phyloP scores from a whole-genome alignment of 1,140 invertebrate species.

The Andricus grossulariae region DNA sequence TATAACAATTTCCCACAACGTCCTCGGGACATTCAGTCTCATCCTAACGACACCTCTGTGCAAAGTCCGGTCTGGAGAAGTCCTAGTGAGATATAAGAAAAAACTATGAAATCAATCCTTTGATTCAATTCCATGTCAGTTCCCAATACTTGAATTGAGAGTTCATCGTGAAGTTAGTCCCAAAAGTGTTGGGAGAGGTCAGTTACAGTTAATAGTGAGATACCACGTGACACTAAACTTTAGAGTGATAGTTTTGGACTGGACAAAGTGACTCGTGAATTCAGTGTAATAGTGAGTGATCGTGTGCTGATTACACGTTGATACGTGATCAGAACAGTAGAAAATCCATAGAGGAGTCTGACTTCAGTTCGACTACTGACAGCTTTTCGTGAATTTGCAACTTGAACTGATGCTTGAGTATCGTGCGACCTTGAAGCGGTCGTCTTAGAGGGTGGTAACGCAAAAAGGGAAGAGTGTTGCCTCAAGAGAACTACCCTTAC shows the following conservation, averaged over 20 bases:
- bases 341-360: no score
- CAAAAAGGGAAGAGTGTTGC: slow-evolving; percentile 62
- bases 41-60: slow-evolving; percentile 58
- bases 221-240: slow-evolving; percentile 27
- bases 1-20: slow-evolving; percentile 5
- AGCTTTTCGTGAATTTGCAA: no score
- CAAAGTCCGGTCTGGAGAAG: slow-evolving; percentile 43
- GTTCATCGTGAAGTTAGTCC: neutral
- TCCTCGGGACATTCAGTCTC: slow-evolving; percentile 10
- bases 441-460: slow-evolving; percentile 43
- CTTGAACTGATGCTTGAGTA: slow-evolving; percentile 15
- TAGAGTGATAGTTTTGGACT: neutral
- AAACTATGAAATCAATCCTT: slow-evolving; percentile 37
- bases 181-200: neutral
- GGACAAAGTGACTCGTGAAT: neutral
- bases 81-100: slow-evolving; percentile 33
- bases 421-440: slow-evolving; percentile 34
- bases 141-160: neutral
- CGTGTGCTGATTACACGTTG: neutral
- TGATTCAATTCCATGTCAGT: neutral
- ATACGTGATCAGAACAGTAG: no score
- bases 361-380: no score
- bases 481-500: slow-evolving; percentile 63
- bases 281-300: neutral
- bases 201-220: neutral